Percentiles rank a stretch among this genome's conserved stretches.
These are phyloP conservation scores for Cariama cristata DNA, from an alignment of 2,113 vertebrate species.

Conservation along the genomic window DNA sequence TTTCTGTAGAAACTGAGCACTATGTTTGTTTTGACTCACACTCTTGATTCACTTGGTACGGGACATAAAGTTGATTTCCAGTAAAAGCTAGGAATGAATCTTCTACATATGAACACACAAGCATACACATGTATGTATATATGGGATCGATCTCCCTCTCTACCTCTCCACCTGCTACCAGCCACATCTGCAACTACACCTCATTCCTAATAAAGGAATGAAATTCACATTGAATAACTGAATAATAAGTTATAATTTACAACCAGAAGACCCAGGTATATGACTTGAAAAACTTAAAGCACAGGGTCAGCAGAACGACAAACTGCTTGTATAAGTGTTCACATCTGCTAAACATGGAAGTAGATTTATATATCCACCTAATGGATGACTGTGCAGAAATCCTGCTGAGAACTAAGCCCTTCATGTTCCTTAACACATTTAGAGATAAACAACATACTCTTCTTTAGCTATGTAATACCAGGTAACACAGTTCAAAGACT, in stretches of 20 bases:
- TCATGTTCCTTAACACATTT: not conserved
- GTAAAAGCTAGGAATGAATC: not conserved
- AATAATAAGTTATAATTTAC: not conserved
- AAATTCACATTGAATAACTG: not conserved
- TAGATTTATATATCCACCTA: not conserved
- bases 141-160: not conserved
- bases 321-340: not conserved
- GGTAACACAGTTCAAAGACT: not conserved
- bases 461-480: not conserved
- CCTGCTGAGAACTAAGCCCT: not conserved
- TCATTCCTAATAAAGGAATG: not conserved
- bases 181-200: not conserved
- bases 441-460: not conserved
- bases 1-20: not conserved
- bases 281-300: not conserved
- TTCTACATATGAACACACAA: not conserved
- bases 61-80: not conserved
- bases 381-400: not conserved
- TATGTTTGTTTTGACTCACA: not conserved
- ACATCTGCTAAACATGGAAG: not conserved
- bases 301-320: not conserved
- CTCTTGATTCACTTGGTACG: not conserved
- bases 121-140: not conserved
- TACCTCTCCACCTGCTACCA: not conserved
- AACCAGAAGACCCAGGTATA: not conserved